Evolutionary conservation across 2,113 vertebrate genomes (phyloP), one percentile per base, ranked within the genome.

Genomic region (Anoura caudifer): DNA sequence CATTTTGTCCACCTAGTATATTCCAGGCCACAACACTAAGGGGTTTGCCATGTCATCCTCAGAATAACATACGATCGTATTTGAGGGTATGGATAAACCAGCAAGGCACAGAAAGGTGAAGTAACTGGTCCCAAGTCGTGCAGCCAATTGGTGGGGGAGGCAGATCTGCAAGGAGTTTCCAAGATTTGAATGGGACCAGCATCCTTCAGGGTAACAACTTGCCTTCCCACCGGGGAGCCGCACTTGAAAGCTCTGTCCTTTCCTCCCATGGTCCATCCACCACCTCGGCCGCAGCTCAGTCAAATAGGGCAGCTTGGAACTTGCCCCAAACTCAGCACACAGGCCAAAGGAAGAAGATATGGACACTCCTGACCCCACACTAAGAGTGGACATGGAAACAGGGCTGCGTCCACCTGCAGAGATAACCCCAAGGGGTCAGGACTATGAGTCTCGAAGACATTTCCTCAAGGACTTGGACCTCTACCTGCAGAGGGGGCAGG

Each of bases 401-500:
- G 17, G 31, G 11, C 24, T 0, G 10, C 2, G 9, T 17, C 41
- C 1, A 26, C 56, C 67, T 4, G 5, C 16, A n/a, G 14, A 36
- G 20, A 26, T 16, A 47, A 63, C 26, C 43, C 36, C 56, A 4
- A 50, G n/a, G 36, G 33, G 3, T n/a, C 38, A 31, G 61, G 31
- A 45, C 69, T 4, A 4, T 0, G 2, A 26, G 28, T 4, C 61
- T 31, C 26, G 8, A 50, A 20, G 43, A 65, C 2, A 0, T 7
- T 26, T 36, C 38, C 54, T 47, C 12, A 33, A 38, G 26, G 31
- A 13, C 59, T 17, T 45, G 7, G 69, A 47, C 33, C 4, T 45
- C 22, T n/a, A 10, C 70, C 20, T 80, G 6, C 59, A 28, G 59
- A 52, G 12, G 26, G 17, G 72, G 77, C 4, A 5, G 10, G 47